Base-by-base conservation (phyloP, 2,113 vertebrate genomes). In the Mesitornis unicolor region DNA sequence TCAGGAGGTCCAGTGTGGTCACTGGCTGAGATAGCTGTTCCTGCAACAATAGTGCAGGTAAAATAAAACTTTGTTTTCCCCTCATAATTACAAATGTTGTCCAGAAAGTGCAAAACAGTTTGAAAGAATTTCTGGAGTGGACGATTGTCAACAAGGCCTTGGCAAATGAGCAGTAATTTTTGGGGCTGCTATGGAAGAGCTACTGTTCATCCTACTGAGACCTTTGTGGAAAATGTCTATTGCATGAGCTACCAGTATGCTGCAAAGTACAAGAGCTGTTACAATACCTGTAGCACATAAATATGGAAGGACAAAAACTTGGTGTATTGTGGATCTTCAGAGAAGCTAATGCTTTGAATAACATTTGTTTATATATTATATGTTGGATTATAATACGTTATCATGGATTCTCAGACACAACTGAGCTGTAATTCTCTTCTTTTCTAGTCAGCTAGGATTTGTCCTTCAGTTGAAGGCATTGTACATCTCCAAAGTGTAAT, bases 61-160 rank as follows among this genome's bases (percentile, higher is more conserved):
- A 91, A 95, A 64, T n/a, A 50, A 56, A 82, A 18, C 8, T 24
- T 68, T 96, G 86, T 83, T 21, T 67, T 74, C 43, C 4, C 43
- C 22, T 81, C 47, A 18, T 79, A 80, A 64, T 81, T 84, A 95
- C 73, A 75, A 65, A 67, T 51, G 68, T 84, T 95, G 85, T 96
- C 91, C 74, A 94, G 95, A 88, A 93, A 97, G 93, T 88, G 12
- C 84, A 95, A 95, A 97, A 95, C 84, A 93, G n/a, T 97, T 97
- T 95, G 85, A 95, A 98, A 97, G 70, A 51, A 60, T 97, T 97
- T 79, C 88, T 74, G 28, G 68, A 94, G 86, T 93, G 33, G 35
- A 88, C 78, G 68, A 71, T 92, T 79, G 63, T 95, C 81, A 96
- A 54, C 80, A 83, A 57, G 74, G 74, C 74, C 65, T 91, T 97